Base-by-base conservation (phyloP, 2,113 vertebrate genomes). In the Alouatta palliata region DNA sequence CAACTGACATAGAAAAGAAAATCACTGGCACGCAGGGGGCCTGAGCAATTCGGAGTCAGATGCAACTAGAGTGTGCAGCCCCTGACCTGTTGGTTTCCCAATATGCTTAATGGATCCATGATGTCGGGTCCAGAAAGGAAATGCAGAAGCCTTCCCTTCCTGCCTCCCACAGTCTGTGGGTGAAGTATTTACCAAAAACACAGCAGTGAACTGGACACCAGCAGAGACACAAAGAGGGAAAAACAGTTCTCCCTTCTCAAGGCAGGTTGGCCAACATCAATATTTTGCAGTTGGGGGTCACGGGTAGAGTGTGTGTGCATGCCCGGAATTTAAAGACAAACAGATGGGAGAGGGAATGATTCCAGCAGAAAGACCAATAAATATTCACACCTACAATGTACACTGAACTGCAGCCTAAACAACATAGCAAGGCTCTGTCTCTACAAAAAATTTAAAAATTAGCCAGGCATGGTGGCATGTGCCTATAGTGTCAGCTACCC, bases 161-260 rank as follows among this genome's bases (percentile, higher is more conserved):
- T 27, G 49, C 70, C 4, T 80, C 54, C 77, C 12, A 10, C 1
- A 0, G 45, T 4, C 17, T 6, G n/a, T 23, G 40, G 37, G 0
- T 32, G 27, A 17, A 0, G n/a, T 3, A 4, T 73, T 52, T 40
- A 71, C 37, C 52, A 45, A 37, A 73, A 43, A 27, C n/a, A 37
- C 40, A 7, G 64, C 16, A 1, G 64, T 20, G n/a, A 40, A 47
- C 71, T 13, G 56, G 83, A 25, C 35, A 4, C 30, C 0, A 21
- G 21, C n/a, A 20, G 32, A 7, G 23, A 43, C 49, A 52, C 40
- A 19, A 43, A 16, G 49, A n/a, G 14, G 17, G 45, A 64, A 27
- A 58, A 25, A 1, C 1, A 49, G 49, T 9, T 56, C 66, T 43
- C 56, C 30, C 32, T 37, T 20, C 43, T 64, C 27, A 45, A 66